Conservation (phyloP, 37 sponge, comb jelly and placozoan species). For the Amphimedon queenslandica region DNA sequence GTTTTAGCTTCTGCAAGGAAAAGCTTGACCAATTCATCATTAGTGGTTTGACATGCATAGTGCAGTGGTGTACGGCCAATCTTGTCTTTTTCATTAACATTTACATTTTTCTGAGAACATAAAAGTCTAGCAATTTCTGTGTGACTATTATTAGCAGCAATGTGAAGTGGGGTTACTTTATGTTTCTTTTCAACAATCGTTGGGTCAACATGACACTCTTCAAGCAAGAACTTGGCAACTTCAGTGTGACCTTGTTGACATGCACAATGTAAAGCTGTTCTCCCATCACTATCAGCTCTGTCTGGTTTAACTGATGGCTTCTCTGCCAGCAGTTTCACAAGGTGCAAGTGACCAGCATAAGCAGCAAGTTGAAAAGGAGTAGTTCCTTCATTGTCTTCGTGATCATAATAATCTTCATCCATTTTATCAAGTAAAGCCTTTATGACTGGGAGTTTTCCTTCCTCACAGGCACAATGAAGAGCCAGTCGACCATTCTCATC, state of each 20-base stretch:
- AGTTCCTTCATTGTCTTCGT: conserved; percentile 36
- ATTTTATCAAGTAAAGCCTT: neutral
- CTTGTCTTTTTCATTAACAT: conserved; percentile 10
- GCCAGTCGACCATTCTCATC: conserved; percentile 32
- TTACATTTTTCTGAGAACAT: conserved; percentile 9
- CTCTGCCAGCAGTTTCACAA: conserved; percentile 9
- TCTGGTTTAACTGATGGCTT: conserved; percentile 20
- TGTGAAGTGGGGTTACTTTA: conserved; percentile 29
- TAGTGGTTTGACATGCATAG: conserved; percentile 24
- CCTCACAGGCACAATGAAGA: conserved; percentile 34
- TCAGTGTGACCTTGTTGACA: conserved; percentile 14
- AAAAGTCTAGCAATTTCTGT: conserved; percentile 20
- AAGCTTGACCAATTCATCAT: conserved; percentile 18
- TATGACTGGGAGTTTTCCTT: conserved; percentile 1
- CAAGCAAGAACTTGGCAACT: conserved; percentile 9
- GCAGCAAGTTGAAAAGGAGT: conserved; percentile 46
- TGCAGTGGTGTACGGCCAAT: conserved; percentile 29
- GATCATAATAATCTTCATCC: neutral
- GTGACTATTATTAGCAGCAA: conserved; percentile 43
- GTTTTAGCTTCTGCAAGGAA: conserved; percentile 12
- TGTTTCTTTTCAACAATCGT: neutral
- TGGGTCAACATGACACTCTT: conserved; percentile 1
- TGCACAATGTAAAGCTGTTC: conserved; percentile 29
- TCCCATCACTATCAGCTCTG: conserved; percentile 25
- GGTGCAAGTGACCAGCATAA: conserved; percentile 12